A percentile compares a stretch with the other conserved stretches of the same genome.
These are phyloP conservation scores for Montipora cactus DNA, from an alignment of 64 coral and sea anemone species.

Conservation along the genomic window DNA sequence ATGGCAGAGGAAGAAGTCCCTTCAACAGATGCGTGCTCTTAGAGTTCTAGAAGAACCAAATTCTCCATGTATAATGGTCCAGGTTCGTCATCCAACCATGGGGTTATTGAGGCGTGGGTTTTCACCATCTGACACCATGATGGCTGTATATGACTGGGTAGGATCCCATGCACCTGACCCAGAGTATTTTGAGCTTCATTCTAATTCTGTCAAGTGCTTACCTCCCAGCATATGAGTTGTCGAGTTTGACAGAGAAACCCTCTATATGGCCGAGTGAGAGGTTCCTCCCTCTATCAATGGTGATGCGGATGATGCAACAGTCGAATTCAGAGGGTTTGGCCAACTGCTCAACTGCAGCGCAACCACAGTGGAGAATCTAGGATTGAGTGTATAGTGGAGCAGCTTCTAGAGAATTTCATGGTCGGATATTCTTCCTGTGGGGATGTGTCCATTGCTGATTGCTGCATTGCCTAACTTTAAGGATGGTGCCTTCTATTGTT, in stretches of 20 bases:
- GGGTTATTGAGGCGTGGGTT: neutral
- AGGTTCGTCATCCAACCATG: constrained; percentile 20
- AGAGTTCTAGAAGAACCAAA: no score
- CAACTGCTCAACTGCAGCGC: neutral
- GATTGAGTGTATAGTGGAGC: neutral
- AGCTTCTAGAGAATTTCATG: neutral
- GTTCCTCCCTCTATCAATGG: neutral
- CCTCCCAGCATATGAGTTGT: neutral
- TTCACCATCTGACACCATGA: neutral
- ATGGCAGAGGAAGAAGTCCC: constrained; percentile 15
- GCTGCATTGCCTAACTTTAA: neutral
- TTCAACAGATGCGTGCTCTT: neutral
- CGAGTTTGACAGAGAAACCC: constrained; percentile 6
- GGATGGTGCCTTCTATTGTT: no score
- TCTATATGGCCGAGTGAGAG: constrained; percentile 16
- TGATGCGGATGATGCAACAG: neutral
- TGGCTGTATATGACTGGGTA: neutral
- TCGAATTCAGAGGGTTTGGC: neutral
- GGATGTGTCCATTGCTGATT: neutral
- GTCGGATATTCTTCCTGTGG: neutral
- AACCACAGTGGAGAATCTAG: neutral
- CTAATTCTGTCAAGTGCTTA: constrained; percentile 6
- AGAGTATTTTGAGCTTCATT: constrained; percentile 34
- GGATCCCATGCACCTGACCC: constrained; percentile 21
- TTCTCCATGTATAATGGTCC: no score